Evolutionary conservation across 2,888 invertebrate species (phyloP).

Genomic region (Thecocarcelia acutangulata): DNA sequence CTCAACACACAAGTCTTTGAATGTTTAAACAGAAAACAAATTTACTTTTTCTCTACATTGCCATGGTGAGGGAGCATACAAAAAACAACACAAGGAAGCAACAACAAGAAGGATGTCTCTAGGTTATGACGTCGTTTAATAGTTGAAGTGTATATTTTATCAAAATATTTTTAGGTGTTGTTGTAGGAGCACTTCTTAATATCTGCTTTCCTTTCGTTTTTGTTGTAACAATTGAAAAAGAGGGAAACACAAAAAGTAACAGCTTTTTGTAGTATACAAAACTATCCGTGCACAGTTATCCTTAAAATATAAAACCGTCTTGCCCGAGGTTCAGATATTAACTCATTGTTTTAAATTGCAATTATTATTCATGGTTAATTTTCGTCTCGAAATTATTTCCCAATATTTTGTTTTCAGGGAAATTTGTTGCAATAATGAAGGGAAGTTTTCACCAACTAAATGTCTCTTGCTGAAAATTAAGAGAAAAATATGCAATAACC

Average conservation of each 20-base stretch:
- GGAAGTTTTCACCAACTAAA: constrained; percentile 1
- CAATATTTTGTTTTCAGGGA: constrained; percentile 12
- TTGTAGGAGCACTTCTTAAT: constrained; percentile 16
- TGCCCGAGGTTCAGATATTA: constrained; percentile 58
- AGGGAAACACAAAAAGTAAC: constrained; percentile 16
- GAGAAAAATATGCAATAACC: not conserved
- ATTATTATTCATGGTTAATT: constrained; percentile 15
- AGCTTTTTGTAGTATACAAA: constrained; percentile 59
- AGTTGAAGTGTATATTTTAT: constrained; percentile 44
- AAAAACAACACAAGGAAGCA: constrained; percentile 1
- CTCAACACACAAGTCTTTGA: not conserved
- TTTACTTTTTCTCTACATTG: constrained; percentile 44
- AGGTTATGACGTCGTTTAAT: constrained; percentile 65
- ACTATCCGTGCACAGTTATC: constrained; percentile 58
- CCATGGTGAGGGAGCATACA: constrained; percentile 18
- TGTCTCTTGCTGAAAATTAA: constrained; percentile 15
- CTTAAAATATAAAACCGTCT: constrained; percentile 40
- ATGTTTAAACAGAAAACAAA: not conserved
- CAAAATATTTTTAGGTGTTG: constrained; percentile 28
- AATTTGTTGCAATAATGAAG: constrained; percentile 16
- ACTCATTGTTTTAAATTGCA: constrained; percentile 43
- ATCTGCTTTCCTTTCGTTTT: constrained; percentile 26
- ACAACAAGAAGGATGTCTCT: constrained; percentile 53
- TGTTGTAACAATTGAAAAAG: constrained; percentile 16
- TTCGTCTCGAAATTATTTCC: constrained; percentile 42